A percentile compares a stretch with the other conserved stretches of the same genome.
phyloP scores from a whole-genome alignment of 2,888 invertebrate species.

The Volucella inflata region DNA sequence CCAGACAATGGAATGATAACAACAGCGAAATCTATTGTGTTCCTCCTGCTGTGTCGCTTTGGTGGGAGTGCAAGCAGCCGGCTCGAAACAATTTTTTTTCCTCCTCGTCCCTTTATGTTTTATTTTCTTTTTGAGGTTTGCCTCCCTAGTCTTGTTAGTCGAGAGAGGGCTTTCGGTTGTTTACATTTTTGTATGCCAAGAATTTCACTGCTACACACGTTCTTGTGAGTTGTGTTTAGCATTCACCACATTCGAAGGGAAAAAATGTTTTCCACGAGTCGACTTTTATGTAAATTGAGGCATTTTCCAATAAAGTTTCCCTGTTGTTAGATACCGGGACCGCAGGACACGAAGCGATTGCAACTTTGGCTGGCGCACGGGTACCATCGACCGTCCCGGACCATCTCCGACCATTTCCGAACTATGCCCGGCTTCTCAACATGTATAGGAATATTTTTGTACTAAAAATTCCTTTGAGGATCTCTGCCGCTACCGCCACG shows the following conservation, averaged over 20 bases:
- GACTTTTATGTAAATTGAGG: conserved; percentile 75
- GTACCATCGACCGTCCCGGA: neutral
- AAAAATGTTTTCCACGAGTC: conserved; percentile 61
- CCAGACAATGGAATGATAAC: conserved; percentile 59
- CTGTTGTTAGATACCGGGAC: conserved; percentile 49
- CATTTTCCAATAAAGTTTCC: conserved; percentile 72
- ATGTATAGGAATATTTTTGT: conserved; percentile 50
- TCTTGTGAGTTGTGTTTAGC: conserved; percentile 40
- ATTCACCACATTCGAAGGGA: conserved; percentile 52
- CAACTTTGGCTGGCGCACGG: conserved; percentile 15
- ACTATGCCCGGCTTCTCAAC: too few species aligned
- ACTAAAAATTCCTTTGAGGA: conserved; percentile 60
- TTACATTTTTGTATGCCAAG: neutral
- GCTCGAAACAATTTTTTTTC: conserved; percentile 33
- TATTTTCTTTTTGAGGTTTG: conserved; percentile 1
- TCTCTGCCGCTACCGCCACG: conserved; percentile 1
- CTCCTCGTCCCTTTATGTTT: conserved; percentile 32
- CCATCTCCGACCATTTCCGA: too few species aligned
- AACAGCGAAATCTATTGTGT: conserved; percentile 54
- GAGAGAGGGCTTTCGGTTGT: too few species aligned
- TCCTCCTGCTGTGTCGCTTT: conserved; percentile 6
- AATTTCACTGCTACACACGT: conserved; percentile 58
- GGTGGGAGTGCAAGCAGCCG: conserved; percentile 63
- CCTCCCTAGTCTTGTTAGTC: neutral
- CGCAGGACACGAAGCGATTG: conserved; percentile 46